Conservation (phyloP, 2,113 vertebrate species). For the Cygnus buccinator region DNA sequence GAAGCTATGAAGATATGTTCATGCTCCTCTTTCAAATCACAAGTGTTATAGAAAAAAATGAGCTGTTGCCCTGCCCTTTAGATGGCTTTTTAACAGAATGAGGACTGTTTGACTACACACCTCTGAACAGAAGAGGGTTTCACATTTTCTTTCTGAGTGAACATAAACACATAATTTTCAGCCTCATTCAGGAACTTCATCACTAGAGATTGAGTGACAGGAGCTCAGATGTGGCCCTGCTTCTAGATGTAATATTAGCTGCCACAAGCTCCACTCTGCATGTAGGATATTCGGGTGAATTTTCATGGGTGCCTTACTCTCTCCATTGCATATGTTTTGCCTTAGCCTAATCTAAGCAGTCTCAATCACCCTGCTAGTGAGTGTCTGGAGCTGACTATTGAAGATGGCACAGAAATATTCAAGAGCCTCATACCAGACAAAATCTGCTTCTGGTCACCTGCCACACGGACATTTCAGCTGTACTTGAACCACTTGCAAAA, state of each 20-base stretch:
- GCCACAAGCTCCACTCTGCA: neutral
- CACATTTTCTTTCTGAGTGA: neutral
- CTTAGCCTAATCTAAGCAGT: neutral
- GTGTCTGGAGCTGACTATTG: neutral
- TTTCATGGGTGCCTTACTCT: neutral
- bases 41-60: neutral
- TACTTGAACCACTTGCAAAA: neutral
- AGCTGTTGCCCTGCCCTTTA: neutral
- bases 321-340: neutral
- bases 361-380: neutral
- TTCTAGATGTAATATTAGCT: neutral
- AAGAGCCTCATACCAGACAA: neutral
- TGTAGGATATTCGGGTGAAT: neutral
- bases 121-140: neutral
- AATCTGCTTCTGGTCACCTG: neutral
- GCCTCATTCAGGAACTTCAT: neutral
- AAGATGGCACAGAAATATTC: neutral
- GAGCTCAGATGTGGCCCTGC: neutral
- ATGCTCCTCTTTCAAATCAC: accelerated
- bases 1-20: neutral
- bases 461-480: neutral
- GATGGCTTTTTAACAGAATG: neutral
- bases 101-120: neutral
- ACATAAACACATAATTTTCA: neutral
- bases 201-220: neutral